These are phyloP conservation scores for Pseudorasbora parva DNA, from an alignment of 2,113 vertebrate species.

Conservation along the genomic window DNA sequence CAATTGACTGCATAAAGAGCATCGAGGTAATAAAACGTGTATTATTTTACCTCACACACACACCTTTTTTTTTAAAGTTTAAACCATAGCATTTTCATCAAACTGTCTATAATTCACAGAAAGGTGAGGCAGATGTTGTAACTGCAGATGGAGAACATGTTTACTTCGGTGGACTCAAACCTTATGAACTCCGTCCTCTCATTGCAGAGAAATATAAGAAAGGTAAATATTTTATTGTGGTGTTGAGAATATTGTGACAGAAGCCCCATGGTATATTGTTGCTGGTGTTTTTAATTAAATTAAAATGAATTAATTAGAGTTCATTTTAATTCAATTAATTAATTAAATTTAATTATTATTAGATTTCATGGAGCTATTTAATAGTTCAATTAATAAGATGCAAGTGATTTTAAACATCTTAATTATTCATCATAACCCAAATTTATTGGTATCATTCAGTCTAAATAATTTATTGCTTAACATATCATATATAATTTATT, in stretches of 20 bases:
- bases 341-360: too few species aligned
- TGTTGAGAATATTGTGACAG: too few species aligned
- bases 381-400: neutral
- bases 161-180: slow-evolving; percentile 79
- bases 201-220: slow-evolving; percentile 80
- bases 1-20: slow-evolving; percentile 64
- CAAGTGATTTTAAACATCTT: neutral
- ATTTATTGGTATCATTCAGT: neutral
- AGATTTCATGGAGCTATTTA: too few species aligned
- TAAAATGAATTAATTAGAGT: too few species aligned
- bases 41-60: neutral
- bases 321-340: too few species aligned
- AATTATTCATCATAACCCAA: neutral
- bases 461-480: neutral
- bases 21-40: slow-evolving; percentile 67
- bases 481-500: too few species aligned
- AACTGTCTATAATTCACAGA: slow-evolving; percentile 66
- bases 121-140: slow-evolving; percentile 79
- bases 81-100: neutral
- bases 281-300: too few species aligned
- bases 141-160: slow-evolving; percentile 85
- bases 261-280: too few species aligned
- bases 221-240: slow-evolving; percentile 21
- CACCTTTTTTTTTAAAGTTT: too few species aligned
- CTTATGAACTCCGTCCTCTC: slow-evolving; percentile 83